Evolutionary conservation across 2,888 invertebrate genomes (phyloP), one percentile per base, ranked within the genome.

Genomic region (Rosalia funebris): DNA sequence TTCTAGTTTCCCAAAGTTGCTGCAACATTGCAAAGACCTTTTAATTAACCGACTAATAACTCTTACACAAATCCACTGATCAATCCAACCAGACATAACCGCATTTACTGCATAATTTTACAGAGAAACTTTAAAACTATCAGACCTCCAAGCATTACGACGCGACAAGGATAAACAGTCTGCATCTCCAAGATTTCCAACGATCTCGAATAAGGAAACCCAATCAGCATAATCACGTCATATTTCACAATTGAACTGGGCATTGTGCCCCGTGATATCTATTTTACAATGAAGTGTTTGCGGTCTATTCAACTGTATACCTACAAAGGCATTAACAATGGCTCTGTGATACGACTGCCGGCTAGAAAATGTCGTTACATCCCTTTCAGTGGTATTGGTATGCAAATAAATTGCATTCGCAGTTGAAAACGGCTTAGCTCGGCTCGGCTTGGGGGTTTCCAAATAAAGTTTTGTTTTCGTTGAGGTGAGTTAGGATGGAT

Each of bases 341-440:
- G 57, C 50, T 47, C 41, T 57, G 42, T 57, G 37, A 57, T 36
- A 42, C 31, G 46, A 3, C 12, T 39, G 19, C 46, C 20, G 36
- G 20, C 44, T 41, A 57, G 57, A 57, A 57, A 57, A 50, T 19
- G 44, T 42, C 20, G 42, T 47, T 47, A 34, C 14, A 34, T 16
- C 20, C 39, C 11, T 50, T 50, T 39, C 25, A 39, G 50, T 3
- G 25, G 14, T 14, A 39, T 10, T 17, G 25, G 14, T 14, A 39
- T 10, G 25, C 11, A 14, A 25, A 25, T 15, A 12, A 50, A 50
- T 50, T 50, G 48, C 36, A 48, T 37, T 48, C 36, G 7, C 36
- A 4, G 10, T 19, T 2, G 19, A 17, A 36, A 12, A 34, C 11
- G 11, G 34, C 2, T 25, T 25, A 34, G 5, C 11, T 7, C 2